A percentile compares a stretch with the other conserved stretches of the same genome.
These are phyloP conservation scores for Sebastes itinus DNA, from an alignment of 2,797 vertebrate genomes.

Conservation along the genomic window DNA sequence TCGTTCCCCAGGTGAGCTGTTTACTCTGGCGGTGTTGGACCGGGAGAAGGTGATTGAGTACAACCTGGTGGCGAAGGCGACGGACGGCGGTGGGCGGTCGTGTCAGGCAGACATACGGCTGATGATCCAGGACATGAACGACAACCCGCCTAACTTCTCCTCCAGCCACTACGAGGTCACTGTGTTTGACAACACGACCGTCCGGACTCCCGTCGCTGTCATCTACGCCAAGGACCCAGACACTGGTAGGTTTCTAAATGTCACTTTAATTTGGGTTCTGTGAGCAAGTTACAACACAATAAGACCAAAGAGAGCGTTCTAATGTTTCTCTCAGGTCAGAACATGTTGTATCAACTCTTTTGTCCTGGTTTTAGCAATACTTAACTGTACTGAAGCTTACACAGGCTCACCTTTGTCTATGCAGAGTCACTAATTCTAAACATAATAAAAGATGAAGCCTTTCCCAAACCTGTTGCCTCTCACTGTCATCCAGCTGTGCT, in stretches of 20 bases:
- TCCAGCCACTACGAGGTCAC: constrained; percentile 90
- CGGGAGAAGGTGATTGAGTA: constrained; percentile 86
- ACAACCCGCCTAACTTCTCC: constrained; percentile 92
- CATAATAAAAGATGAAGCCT: constrained; percentile 25
- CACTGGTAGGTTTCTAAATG: constrained; percentile 80
- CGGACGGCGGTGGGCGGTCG: constrained; percentile 93
- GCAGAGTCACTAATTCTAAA: background rate
- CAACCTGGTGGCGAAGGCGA: constrained; percentile 90
- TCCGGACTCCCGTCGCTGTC: constrained; percentile 91
- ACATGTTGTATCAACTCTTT: constrained; percentile 14
- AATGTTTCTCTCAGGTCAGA: constrained; percentile 30
- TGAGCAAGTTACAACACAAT: background rate
- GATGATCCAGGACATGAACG: constrained; percentile 90
- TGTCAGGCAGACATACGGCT: constrained; percentile 91
- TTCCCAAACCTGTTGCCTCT: constrained; percentile 20
- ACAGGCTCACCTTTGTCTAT: constrained; percentile 22
- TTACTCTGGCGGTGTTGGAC: constrained; percentile 87
- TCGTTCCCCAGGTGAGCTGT: constrained; percentile 87
- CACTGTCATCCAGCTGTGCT: background rate
- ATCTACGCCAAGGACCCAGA: constrained; percentile 93
- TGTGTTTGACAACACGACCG: constrained; percentile 95
- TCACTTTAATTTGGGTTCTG: background rate
- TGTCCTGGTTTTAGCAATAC: background rate
- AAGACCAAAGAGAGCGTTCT: background rate
- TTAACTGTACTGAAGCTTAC: background rate